These are phyloP conservation scores for Beaufortia kweichowensis DNA, from an alignment of 2,113 vertebrate species.

Conservation along the genomic window DNA sequence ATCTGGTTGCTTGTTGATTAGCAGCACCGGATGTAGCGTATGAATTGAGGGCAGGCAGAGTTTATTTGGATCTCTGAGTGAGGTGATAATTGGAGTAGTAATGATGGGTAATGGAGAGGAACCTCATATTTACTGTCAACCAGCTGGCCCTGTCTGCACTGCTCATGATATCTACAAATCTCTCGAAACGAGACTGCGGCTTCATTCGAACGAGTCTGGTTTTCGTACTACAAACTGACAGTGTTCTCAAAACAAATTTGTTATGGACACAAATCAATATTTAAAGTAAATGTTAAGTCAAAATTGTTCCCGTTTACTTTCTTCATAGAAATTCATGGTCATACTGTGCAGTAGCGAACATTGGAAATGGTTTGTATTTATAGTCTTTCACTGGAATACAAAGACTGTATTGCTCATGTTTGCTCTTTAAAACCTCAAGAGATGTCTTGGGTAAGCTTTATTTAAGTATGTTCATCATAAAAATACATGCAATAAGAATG, in stretches of 20 bases:
- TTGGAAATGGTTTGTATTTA: no score
- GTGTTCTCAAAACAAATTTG: not conserved
- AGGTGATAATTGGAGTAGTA: slow-evolving; percentile 71
- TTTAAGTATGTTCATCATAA: no score
- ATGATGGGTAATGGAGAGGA: slow-evolving; percentile 65
- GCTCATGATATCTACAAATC: slow-evolving; percentile 55
- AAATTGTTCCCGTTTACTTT: not conserved
- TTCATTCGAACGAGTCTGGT: not conserved
- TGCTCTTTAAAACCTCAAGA: no score
- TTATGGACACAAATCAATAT: no score
- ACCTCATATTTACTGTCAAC: slow-evolving; percentile 60
- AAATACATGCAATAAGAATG: no score
- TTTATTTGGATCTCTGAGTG: slow-evolving; percentile 43
- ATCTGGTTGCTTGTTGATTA: slow-evolving; percentile 35
- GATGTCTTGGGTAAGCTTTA: no score
- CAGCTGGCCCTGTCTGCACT: slow-evolving; percentile 67
- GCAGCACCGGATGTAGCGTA: slow-evolving; percentile 23
- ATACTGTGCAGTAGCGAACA: no score
- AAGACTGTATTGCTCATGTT: no score
- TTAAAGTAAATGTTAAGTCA: not conserved
- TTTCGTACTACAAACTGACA: not conserved
- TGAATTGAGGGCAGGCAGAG: slow-evolving; percentile 30
- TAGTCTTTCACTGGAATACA: no score
- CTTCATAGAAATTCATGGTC: not conserved
- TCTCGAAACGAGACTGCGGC: slow-evolving; percentile 36